A percentile compares a stretch with the other conserved stretches of the same genome.
phyloP scores from a whole-genome alignment of 2,797 vertebrate species.

The Falco cherrug region DNA sequence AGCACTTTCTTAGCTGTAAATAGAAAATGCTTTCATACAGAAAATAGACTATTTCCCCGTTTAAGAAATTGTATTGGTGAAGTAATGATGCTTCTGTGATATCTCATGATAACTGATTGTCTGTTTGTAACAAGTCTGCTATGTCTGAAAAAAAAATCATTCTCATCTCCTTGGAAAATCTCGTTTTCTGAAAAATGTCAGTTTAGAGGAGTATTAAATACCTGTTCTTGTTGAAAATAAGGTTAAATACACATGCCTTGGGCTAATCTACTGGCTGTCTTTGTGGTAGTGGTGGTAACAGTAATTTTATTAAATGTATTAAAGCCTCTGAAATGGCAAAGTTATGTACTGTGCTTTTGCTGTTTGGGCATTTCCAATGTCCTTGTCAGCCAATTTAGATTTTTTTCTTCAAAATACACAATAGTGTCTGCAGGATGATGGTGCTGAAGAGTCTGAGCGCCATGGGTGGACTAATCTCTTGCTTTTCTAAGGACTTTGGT shows the following conservation, averaged over 20 bases:
- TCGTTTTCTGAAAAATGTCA: conserved; percentile 66
- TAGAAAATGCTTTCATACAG: background rate
- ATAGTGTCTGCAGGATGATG: background rate
- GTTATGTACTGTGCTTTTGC: background rate
- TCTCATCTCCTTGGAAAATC: conserved; percentile 59
- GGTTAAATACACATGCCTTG: conserved; percentile 36
- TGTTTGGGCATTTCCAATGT: background rate
- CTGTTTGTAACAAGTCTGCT: conserved; percentile 60
- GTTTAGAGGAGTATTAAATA: conserved; percentile 41
- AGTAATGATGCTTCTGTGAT: conserved; percentile 63
- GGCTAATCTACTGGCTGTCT: background rate
- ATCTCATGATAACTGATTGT: conserved; percentile 68
- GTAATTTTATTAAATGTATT: conserved; percentile 33
- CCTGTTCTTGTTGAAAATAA: conserved; percentile 38
- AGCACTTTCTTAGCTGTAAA: conserved; percentile 23
- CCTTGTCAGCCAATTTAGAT: background rate
- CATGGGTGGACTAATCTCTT: background rate
- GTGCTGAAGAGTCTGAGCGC: background rate
- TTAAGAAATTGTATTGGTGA: conserved; percentile 66
- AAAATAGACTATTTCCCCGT: conserved; percentile 57
- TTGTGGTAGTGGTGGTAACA: background rate
- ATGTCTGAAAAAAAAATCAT: conserved; percentile 45
- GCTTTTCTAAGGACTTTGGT: background rate
- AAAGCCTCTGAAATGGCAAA: conserved; percentile 6
- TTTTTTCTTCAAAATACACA: conserved; percentile 4